Base-by-base conservation (phyloP, 2,113 vertebrate genomes). In the Catagonus wagneri region DNA sequence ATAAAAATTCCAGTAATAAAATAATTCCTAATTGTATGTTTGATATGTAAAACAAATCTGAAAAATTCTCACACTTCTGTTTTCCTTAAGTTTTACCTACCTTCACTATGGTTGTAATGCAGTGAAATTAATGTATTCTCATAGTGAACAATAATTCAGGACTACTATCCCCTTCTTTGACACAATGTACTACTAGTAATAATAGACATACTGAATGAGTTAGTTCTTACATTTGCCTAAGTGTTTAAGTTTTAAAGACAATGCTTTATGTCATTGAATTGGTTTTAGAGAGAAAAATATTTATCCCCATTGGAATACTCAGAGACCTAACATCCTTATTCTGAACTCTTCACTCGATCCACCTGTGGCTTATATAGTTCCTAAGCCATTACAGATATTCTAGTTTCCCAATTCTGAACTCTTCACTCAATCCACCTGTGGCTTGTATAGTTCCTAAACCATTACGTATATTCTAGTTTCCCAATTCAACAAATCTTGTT, bases 191-290 rank as follows among this genome's bases (percentile, higher is more conserved):
- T 74, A 52, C 9, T 9, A 92, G 23, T 2, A 81, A 12, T 61
- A 89, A 58, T 13, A 50, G 8, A 13, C 3, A 16, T 50, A 6
- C 34, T 36, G 14, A 80, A 36, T 34, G 54, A 60, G 23, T 79
- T 15, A 23, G 32, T n/a, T 32, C 34, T 2, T 32, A 34, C 7
- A 79, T 58, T 79, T 79, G 3, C 58, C 34, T 34, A 58, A 25
- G n/a, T 65, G 23, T 20, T 90, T 63, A n/a, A 50, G 11, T 74
- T 90, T 94, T 79, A 68, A 92, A 97, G 34, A 32, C 7, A 58
- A 71, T 56, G 7, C 7, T 93, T 25, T 5, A 44, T 81, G 19
- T 27, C 50, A 65, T 6, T 71, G 17, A 85, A 36, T 60, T 83
- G 76, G 6, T 65, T 80, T 32, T 61, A 25, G 44, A 32, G 22